Conservation (phyloP, 2,113 vertebrate genomes). For the Alethe diademata region DNA sequence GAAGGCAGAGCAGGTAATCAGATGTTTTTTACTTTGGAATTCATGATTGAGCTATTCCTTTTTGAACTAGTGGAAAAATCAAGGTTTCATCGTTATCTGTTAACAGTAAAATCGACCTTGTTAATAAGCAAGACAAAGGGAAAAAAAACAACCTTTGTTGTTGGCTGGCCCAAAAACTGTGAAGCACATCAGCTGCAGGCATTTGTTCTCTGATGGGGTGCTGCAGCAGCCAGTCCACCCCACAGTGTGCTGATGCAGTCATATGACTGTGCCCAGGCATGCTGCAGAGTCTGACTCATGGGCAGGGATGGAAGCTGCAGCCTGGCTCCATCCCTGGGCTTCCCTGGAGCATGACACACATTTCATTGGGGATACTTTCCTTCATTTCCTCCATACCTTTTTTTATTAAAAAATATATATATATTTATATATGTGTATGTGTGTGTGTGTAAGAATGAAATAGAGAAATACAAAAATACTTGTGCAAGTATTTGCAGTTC, state of each 20-base stretch:
- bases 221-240: neutral
- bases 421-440: rapidly evolving
- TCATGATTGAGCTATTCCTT: neutral
- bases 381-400: neutral
- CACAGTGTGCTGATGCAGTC: neutral
- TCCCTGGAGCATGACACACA: neutral
- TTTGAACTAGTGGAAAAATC: neutral
- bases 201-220: neutral
- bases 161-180: neutral
- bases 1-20: conserved; percentile 94
- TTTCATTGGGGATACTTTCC: neutral
- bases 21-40: neutral
- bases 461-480: neutral
- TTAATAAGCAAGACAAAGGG: neutral
- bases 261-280: conserved; percentile 16
- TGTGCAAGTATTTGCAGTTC: neutral
- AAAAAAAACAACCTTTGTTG: neutral
- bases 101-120: conserved; percentile 22
- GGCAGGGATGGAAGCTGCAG: conserved; percentile 20
- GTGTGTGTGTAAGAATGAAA: neutral
- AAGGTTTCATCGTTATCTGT: neutral
- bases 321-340: neutral
- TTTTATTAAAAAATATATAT: neutral
- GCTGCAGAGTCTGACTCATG: conserved; percentile 47
- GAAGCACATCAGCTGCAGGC: neutral